Base-by-base conservation (phyloP, 2,888 invertebrate species). In the Eumerus sabulonum region DNA sequence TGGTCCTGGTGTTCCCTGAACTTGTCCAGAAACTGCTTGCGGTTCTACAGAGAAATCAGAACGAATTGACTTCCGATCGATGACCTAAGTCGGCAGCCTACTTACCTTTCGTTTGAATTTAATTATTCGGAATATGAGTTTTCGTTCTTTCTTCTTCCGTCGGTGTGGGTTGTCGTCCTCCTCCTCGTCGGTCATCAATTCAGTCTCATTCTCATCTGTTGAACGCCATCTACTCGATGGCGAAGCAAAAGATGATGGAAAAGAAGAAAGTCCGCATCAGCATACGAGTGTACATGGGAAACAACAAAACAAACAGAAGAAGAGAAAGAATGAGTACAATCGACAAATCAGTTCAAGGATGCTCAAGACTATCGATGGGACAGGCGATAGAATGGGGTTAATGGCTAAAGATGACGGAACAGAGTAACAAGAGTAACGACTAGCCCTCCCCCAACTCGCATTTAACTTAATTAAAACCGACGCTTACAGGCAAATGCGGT, bases 21-120 rank as follows among this genome's bases (percentile, higher is more conserved):
- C 44, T 84, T 86, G 50, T 89, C 87, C 42, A 89, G 83, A 76
- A 88, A 87, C 51, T 88, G 86, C 40, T 87, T 85, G 35, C 84
- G 84, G 66, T 85, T 86, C 85, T 86, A 45, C 3, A 40, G 9
- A 9, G 40, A 3, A n/a, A n/a, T 9, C 5, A 40, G 9, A 40
- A n/a, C 1, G 11, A 5, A 9, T 19, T 50, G 19, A 9, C 45
- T 42, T 42, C 42, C 42, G n/a, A 13, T 12, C 9, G 11, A 1
- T 42, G 42, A 27, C 27, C 3, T 7, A 7, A 7, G 27, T 27
- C 3, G 7, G 11, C 4, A 38, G 54, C 9, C 16, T 44, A 77
- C 79, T 82, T 64, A 85, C 86, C 84, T 85, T 85, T 74, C 84
- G 70, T 82, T 85, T 86, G 67, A 85, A 85, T 79, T 85, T 86